These are phyloP conservation scores for Pachycephus smyrnensis DNA, from an alignment of 2,888 invertebrate genomes.

Conservation along the genomic window DNA sequence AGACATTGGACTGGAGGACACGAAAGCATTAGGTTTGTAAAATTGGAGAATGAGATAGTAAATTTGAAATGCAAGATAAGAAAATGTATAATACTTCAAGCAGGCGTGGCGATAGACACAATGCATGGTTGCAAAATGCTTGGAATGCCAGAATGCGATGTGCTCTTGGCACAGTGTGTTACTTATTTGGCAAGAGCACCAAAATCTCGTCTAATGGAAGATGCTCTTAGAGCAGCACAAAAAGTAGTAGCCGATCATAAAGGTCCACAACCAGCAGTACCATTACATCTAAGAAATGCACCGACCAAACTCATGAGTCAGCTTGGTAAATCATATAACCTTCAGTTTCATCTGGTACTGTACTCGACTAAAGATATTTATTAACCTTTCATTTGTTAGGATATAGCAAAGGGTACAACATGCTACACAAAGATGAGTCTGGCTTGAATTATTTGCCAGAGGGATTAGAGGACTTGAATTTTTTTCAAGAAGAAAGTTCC, in stretches of 20 bases:
- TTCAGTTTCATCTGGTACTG: not conserved
- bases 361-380: not conserved
- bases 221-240: conserved; percentile 74
- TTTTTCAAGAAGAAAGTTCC: conserved; percentile 65
- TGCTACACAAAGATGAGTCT: conserved; percentile 70
- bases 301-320: conserved; percentile 82
- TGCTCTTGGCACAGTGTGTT: conserved; percentile 81
- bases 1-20: conserved; percentile 76
- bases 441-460: conserved; percentile 77
- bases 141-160: conserved; percentile 86
- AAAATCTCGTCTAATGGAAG: conserved; percentile 73
- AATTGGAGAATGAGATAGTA: not conserved
- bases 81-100: not conserved
- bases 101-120: conserved; percentile 80
- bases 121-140: conserved; percentile 84
- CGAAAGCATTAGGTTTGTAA: conserved; percentile 58
- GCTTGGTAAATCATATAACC: conserved; percentile 69
- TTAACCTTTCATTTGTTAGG: conserved; percentile 66
- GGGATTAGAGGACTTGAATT: conserved; percentile 73
- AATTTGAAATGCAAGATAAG: not conserved
- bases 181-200: conserved; percentile 82
- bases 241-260: conserved; percentile 71
- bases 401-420: conserved; percentile 75
- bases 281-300: conserved; percentile 83
- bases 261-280: conserved; percentile 80